phyloP scores from a whole-genome alignment of 2,888 invertebrate species.

The Lithophane socia region DNA sequence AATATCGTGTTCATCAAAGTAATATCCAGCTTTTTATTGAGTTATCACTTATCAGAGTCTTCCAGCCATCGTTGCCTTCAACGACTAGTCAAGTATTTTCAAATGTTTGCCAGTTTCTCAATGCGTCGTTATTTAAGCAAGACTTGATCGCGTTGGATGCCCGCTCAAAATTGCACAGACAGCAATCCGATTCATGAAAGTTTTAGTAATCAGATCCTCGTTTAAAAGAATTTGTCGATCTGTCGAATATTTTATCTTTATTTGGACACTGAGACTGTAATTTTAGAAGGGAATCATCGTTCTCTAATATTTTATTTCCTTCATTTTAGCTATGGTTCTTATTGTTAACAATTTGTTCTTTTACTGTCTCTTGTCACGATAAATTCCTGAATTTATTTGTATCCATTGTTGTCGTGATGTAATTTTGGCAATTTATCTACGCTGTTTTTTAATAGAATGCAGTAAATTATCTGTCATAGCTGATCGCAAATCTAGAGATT shows the following conservation, averaged over 20 bases:
- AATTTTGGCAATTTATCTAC: slow-evolving; percentile 38
- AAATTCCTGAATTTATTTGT: slow-evolving; percentile 37
- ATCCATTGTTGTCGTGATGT: slow-evolving; percentile 19
- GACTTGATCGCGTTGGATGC: slow-evolving; percentile 32
- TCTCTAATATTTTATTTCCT: slow-evolving; percentile 10
- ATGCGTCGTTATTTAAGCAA: slow-evolving; percentile 46
- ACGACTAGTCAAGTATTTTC: slow-evolving; percentile 25
- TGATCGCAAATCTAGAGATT: slow-evolving; percentile 23
- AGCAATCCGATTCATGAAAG: slow-evolving; percentile 31
- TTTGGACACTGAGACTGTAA: slow-evolving; percentile 35
- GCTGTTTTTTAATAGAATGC: slow-evolving; percentile 8
- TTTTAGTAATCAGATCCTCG: slow-evolving; percentile 45
- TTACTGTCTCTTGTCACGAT: slow-evolving; percentile 30
- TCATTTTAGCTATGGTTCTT: slow-evolving; percentile 8
- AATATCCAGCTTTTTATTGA: slow-evolving; percentile 4
- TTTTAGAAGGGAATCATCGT: slow-evolving; percentile 11
- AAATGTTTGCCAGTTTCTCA: slow-evolving; percentile 40
- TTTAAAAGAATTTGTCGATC: slow-evolving; percentile 45
- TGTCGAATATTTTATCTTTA: slow-evolving; percentile 37
- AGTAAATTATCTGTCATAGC: slow-evolving; percentile 24
- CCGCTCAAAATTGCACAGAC: slow-evolving; percentile 47
- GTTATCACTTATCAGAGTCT: not conserved
- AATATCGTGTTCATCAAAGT: not conserved
- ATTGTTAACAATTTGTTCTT: slow-evolving; percentile 27
- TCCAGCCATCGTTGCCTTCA: not conserved